These are phyloP conservation scores for Steromphala cineraria DNA, from an alignment of 2,888 invertebrate genomes.

Conservation along the genomic window DNA sequence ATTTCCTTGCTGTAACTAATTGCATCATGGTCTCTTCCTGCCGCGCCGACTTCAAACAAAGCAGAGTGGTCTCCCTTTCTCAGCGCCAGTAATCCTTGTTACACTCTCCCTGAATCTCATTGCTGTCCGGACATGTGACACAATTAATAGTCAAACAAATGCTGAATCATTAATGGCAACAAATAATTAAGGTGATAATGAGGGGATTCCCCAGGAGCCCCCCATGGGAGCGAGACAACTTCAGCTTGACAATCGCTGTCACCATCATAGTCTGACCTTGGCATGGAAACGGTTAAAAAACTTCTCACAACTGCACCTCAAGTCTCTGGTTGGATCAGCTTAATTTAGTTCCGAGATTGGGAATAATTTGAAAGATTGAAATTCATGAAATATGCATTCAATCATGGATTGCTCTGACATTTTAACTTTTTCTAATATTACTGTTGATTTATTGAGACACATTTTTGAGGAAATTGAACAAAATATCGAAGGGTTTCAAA, in stretches of 20 bases:
- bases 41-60: background rate
- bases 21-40: background rate
- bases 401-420: too few relatives aligned
- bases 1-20: background rate
- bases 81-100: background rate
- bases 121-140: background rate
- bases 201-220: background rate
- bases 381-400: too few relatives aligned
- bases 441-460: too few relatives aligned
- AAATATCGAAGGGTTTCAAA: too few relatives aligned
- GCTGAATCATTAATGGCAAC: background rate
- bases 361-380: too few relatives aligned
- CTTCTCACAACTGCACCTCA: too few relatives aligned
- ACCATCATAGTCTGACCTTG: background rate
- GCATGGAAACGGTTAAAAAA: background rate
- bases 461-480: too few relatives aligned
- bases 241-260: background rate
- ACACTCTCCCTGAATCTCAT: background rate
- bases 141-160: constrained; percentile 8
- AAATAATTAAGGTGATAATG: background rate
- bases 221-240: background rate
- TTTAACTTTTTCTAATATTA: too few relatives aligned
- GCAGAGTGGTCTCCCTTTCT: background rate
- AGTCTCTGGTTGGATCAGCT: too few relatives aligned
- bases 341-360: too few relatives aligned